Conservation (phyloP, 2,888 invertebrate genomes). For the Crematogaster levior region DNA sequence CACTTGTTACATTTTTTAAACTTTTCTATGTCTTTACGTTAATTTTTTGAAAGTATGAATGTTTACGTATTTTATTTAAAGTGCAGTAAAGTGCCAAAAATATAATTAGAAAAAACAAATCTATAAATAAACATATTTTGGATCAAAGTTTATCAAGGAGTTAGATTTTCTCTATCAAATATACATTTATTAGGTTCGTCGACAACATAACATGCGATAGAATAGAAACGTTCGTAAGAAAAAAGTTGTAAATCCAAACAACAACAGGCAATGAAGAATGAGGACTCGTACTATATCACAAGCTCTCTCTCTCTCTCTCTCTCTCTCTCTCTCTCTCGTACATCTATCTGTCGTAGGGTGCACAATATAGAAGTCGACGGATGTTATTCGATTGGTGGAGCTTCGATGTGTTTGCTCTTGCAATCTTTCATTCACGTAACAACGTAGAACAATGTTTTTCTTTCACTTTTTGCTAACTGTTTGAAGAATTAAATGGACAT, state of each 20-base stretch:
- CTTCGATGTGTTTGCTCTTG: conserved; percentile 1
- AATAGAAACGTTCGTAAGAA: not conserved
- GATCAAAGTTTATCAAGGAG: not conserved
- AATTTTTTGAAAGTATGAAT: not conserved
- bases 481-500: not conserved
- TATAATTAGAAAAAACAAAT: not conserved
- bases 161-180: conserved; percentile 4
- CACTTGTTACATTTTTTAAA: not conserved
- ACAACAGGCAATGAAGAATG: conserved; percentile 2
- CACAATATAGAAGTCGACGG: conserved; percentile 3
- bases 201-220: conserved; percentile 20
- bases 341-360: conserved; percentile 15
- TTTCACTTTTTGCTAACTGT: not conserved
- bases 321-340: not conserved
- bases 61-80: not conserved
- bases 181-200: conserved; percentile 19
- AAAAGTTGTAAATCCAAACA: conserved; percentile 33
- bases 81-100: not conserved
- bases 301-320: not conserved
- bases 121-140: not conserved
- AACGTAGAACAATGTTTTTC: conserved; percentile 21
- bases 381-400: not conserved
- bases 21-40: not conserved
- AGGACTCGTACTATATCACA: not conserved
- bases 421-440: not conserved